Percentiles rank a stretch among this genome's conserved stretches.
phyloP scores from a whole-genome alignment of 1,140 invertebrate genomes.

The Anthonomus grandis region DNA sequence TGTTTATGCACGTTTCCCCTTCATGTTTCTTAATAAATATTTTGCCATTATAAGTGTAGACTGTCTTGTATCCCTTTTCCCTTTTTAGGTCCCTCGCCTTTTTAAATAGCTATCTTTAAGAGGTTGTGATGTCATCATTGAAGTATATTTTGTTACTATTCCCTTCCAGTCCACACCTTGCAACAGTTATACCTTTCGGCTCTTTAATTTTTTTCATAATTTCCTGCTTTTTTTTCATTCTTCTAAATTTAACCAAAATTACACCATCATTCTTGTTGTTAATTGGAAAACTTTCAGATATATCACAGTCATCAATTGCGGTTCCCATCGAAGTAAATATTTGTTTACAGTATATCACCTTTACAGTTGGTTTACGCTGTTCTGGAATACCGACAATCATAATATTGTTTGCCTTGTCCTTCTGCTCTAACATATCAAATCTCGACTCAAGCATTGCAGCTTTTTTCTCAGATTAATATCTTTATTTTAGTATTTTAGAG shows the following conservation, averaged over 20 bases:
- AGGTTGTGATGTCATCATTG: conserved; percentile 9
- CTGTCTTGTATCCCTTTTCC: not conserved
- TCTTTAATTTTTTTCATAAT: conserved; percentile 6
- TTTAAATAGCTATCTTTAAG: too few species aligned
- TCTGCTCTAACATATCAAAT: conserved; percentile 3
- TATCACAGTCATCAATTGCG: not conserved
- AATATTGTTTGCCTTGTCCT: conserved; percentile 4
- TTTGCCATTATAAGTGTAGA: not conserved
- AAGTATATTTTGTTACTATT: conserved; percentile 9
- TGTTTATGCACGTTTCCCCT: too few species aligned
- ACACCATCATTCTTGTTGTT: not conserved
- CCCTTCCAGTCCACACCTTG: conserved; percentile 8
- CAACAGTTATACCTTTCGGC: conserved; percentile 1
- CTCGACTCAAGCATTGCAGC: not conserved
- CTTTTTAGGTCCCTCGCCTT: conserved; percentile 1
- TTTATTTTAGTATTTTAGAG: conserved; percentile 4
- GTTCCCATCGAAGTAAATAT: not conserved
- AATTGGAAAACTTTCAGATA: not conserved
- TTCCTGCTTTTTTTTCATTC: conserved; percentile 1
- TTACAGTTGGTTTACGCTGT: not conserved
- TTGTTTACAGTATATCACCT: not conserved
- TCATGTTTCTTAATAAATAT: conserved; percentile 11
- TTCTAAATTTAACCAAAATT: conserved; percentile 7
- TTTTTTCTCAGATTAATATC: not conserved
- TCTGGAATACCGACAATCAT: conserved; percentile 8